Conservation (phyloP, 37 sponge, comb jelly and placozoan genomes). For the Aphrocallistes beatrix region DNA sequence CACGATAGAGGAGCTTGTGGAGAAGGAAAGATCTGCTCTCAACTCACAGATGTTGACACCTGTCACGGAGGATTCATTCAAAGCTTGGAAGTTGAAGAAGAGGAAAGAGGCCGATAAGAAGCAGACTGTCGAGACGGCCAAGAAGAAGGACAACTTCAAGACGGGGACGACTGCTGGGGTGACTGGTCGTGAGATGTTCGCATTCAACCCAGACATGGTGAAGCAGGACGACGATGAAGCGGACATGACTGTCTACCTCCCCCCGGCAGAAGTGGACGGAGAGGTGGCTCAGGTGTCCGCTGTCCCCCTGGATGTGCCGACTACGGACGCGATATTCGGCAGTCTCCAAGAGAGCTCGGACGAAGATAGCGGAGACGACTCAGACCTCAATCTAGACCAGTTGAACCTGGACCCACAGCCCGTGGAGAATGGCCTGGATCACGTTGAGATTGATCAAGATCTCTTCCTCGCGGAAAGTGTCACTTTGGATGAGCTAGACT, state of each 20-base stretch:
- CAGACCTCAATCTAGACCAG: not conserved
- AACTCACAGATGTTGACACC: not conserved
- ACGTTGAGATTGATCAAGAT: slow-evolving; percentile 4
- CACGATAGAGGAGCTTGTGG: slow-evolving; percentile 87
- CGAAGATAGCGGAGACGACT: not conserved
- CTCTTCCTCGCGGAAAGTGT: not conserved
- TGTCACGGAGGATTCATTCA: not conserved
- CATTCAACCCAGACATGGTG: slow-evolving; percentile 82
- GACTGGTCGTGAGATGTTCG: slow-evolving; percentile 94
- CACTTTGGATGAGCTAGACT: not conserved
- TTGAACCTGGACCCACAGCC: not conserved
- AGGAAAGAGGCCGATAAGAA: not conserved
- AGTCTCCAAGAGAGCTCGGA: not conserved
- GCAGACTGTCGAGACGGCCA: slow-evolving; percentile 18
- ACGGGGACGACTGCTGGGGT: slow-evolving; percentile 65
- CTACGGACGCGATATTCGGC: not conserved
- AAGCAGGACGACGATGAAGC: slow-evolving; percentile 57
- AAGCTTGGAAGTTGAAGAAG: not conserved
- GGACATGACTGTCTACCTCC: slow-evolving; percentile 33
- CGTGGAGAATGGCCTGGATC: not conserved
- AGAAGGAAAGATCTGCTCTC: slow-evolving; percentile 54
- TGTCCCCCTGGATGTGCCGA: not conserved
- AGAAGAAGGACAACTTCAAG: slow-evolving; percentile 78
- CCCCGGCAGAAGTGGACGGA: not conserved
- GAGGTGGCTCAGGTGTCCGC: too few species aligned